Conservation (phyloP, 2,888 invertebrate genomes). For the Dinocampus coccinellae region DNA sequence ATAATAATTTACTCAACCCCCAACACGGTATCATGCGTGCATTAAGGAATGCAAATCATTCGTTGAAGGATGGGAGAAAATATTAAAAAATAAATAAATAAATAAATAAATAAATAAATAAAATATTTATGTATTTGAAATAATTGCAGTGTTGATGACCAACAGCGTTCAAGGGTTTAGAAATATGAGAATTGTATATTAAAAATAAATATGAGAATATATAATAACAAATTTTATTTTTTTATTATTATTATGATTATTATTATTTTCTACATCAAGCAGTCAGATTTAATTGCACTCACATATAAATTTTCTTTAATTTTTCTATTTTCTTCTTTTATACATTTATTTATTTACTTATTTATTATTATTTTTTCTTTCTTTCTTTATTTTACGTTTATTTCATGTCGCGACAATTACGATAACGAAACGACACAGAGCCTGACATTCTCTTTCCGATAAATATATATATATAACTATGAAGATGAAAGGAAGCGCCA, state of each 20-base stretch:
- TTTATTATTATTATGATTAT: too few species aligned
- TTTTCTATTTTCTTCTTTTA: not conserved
- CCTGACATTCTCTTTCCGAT: not conserved
- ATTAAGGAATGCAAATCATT: constrained; percentile 1
- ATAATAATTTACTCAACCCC: not conserved
- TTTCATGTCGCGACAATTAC: not conserved
- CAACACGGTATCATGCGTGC: constrained; percentile 2
- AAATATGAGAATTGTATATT: not conserved
- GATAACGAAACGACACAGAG: not conserved
- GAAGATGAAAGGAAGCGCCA: constrained; percentile 20
- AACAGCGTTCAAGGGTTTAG: not conserved
- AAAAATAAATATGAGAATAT: not conserved
- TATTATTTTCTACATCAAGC: not conserved
- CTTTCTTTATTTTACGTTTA: not conserved
- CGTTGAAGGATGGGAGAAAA: not conserved
- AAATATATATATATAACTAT: constrained; percentile 3
- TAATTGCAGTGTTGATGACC: constrained; percentile 19
- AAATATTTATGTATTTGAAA: constrained; percentile 15
- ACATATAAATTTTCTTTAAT: not conserved
- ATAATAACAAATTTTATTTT: not conserved
- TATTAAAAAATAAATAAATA: not conserved
- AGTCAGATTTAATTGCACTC: not conserved
- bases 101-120: not conserved
- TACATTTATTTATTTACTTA: not conserved
- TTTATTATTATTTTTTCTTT: not conserved